These are phyloP conservation scores for Myotis pilosus DNA, from an alignment of 2,797 vertebrate species.

Conservation along the genomic window DNA sequence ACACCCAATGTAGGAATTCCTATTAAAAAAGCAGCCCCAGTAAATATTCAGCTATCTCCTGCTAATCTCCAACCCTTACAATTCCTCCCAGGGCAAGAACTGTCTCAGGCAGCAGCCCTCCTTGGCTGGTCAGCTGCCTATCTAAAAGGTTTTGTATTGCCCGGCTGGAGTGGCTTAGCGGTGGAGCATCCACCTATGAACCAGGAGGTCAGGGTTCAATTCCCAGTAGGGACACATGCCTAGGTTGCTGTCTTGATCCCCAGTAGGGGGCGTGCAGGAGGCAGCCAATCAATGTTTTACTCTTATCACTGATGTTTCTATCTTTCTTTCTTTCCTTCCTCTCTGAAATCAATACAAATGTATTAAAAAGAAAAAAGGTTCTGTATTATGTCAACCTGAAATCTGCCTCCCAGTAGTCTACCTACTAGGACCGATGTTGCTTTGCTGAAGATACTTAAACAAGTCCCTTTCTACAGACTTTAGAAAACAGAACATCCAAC, in stretches of 20 bases:
- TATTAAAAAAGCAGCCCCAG: conserved; percentile 5
- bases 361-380: not conserved
- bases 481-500: not conserved
- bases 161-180: too few species aligned
- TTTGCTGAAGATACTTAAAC: conserved; percentile 15
- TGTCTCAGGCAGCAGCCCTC: not conserved
- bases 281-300: too few species aligned
- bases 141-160: not conserved
- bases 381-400: conserved; percentile 8
- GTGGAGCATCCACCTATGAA: too few species aligned
- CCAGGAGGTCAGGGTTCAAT: too few species aligned
- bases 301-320: too few species aligned
- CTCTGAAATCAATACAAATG: too few species aligned
- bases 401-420: not conserved
- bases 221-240: too few species aligned
- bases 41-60: not conserved
- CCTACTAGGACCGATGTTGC: not conserved
- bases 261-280: too few species aligned
- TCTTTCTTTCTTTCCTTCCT: too few species aligned
- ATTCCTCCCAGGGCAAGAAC: not conserved
- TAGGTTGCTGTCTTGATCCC: too few species aligned
- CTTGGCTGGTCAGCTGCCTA: not conserved
- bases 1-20: not conserved
- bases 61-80: not conserved
- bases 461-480: not conserved